Conservation (phyloP, 2,797 vertebrate genomes). For the Denticeps clupeoides region DNA sequence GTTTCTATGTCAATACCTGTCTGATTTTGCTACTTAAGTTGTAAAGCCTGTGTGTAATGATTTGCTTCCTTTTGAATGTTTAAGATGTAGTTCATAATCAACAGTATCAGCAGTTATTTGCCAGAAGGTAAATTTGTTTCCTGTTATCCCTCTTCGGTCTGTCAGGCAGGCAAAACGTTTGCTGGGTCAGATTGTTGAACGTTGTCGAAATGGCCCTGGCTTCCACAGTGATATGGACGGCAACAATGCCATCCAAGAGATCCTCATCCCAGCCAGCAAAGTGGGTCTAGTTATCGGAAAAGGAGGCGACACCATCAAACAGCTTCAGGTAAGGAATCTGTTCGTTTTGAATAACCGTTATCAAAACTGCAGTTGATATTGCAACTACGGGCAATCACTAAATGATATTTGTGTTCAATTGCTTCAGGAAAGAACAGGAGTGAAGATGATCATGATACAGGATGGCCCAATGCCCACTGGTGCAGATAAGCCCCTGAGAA, state of each 20-base stretch:
- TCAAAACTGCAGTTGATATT: background rate
- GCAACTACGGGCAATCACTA: background rate
- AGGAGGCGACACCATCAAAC: constrained; percentile 97
- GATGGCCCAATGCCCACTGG: constrained; percentile 93
- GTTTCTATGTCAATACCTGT: background rate
- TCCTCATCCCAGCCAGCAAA: constrained; percentile 94
- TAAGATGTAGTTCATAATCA: too few relatives aligned
- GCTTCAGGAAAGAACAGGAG: constrained; percentile 87
- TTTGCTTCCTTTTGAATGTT: background rate
- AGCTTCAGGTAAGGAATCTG: constrained; percentile 71
- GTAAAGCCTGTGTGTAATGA: too few relatives aligned
- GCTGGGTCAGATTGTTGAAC: constrained; percentile 91
- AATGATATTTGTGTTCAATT: constrained; percentile 23
- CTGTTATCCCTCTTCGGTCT: constrained; percentile 14
- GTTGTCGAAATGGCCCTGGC: constrained; percentile 92
- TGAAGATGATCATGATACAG: constrained; percentile 99
- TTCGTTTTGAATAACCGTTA: too few relatives aligned
- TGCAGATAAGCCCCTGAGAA: constrained; percentile 94
- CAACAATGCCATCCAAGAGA: constrained; percentile 86
- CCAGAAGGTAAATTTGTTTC: too few relatives aligned
- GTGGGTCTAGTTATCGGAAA: constrained; percentile 98
- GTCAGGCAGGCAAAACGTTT: constrained; percentile 92
- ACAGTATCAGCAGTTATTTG: too few relatives aligned
- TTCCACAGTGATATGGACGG: constrained; percentile 86
- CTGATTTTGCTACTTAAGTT: background rate